phyloP scores from a whole-genome alignment of 2,797 vertebrate genomes.

The Yasuhikotakia modesta region DNA sequence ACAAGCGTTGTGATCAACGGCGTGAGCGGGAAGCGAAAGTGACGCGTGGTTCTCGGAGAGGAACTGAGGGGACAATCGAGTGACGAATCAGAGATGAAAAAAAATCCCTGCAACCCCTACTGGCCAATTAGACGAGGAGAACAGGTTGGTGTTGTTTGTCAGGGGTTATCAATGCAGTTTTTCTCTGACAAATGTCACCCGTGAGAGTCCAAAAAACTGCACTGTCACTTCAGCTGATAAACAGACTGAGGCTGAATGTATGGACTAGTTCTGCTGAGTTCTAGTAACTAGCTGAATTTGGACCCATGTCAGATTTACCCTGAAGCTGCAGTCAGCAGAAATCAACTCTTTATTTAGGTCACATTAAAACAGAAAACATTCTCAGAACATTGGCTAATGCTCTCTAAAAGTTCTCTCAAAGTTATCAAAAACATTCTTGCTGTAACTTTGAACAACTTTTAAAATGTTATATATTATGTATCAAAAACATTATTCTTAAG shows the following conservation, averaged over 20 bases:
- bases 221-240: not conserved
- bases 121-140: conserved; percentile 6
- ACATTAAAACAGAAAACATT: no score
- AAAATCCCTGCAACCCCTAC: not conserved
- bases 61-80: not conserved
- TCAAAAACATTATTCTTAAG: no score
- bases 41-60: not conserved
- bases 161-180: not conserved
- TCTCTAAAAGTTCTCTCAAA: no score
- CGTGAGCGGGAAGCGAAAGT: not conserved
- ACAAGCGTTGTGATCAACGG: conserved; percentile 1
- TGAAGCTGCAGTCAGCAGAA: not conserved
- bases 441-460: no score
- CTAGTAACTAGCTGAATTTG: not conserved
- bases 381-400: no score
- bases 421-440: no score
- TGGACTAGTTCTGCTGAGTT: not conserved
- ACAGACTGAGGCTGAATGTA: not conserved
- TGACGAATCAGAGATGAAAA: not conserved
- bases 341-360: no score
- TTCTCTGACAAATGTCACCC: not conserved
- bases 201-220: not conserved
- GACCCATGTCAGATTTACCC: not conserved
- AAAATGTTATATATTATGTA: no score
- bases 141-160: not conserved